A percentile compares a stretch with the other conserved stretches of the same genome.
Evolutionary conservation across 2,888 invertebrate species (phyloP).

Genomic region (Papilio elwesi): DNA sequence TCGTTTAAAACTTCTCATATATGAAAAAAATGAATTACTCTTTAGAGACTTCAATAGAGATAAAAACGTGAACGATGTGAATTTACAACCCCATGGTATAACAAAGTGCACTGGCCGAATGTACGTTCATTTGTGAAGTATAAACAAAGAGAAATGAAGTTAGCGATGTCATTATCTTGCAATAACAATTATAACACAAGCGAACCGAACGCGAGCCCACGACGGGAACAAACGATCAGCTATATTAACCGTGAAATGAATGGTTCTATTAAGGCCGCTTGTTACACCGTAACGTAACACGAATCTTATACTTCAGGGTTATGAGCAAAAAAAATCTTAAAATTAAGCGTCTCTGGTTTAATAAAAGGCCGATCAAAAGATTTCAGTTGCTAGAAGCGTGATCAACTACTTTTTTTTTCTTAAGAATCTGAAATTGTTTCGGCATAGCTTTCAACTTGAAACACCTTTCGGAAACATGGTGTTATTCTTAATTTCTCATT

Average conservation of each 20-base stretch:
- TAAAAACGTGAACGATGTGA: not conserved
- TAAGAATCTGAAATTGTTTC: no score
- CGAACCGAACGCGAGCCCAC: constrained; percentile 49
- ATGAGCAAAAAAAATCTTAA: no score
- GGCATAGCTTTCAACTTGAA: not conserved
- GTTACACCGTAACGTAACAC: constrained; percentile 58
- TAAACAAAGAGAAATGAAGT: constrained; percentile 39
- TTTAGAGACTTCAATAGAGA: not conserved
- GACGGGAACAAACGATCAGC: constrained; percentile 63
- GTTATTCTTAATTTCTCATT: no score
- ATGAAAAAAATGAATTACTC: not conserved
- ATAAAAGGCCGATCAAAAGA: no score
- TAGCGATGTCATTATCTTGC: constrained; percentile 43
- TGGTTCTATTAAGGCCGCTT: constrained; percentile 54
- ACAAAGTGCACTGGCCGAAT: not conserved
- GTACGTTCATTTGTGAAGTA: constrained; percentile 9
- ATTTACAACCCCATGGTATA: not conserved
- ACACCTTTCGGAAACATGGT: not conserved
- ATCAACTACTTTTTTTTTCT: no score
- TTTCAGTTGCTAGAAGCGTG: no score
- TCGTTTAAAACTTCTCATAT: no score
- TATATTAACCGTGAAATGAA: constrained; percentile 72
- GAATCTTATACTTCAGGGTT: not conserved
- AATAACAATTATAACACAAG: constrained; percentile 51
- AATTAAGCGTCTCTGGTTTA: no score